Percentiles rank a stretch among this genome's conserved stretches.
Evolutionary conservation across 2,797 vertebrate species (phyloP).

Genomic region (Onychomys leucogaster): DNA sequence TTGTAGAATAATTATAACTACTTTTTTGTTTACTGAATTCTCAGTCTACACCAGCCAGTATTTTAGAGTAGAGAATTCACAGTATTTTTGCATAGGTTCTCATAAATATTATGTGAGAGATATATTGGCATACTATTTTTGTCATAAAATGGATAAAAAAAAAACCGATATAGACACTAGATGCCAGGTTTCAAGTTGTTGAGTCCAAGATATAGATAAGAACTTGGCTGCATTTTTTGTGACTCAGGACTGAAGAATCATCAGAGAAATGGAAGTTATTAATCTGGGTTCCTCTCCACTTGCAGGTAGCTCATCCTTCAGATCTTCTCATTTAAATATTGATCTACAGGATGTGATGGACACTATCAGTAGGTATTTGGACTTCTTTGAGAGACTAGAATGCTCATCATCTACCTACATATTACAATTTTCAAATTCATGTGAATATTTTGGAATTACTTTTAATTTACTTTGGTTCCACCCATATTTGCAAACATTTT

Average conservation of each 20-base stretch:
- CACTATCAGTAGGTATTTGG: not conserved
- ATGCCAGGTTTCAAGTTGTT: not conserved
- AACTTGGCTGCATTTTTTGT: not conserved
- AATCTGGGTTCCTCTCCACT: not conserved
- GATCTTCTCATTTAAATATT: not conserved
- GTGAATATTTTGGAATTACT: not conserved
- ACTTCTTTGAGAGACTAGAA: not conserved
- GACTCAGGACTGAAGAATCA: not conserved
- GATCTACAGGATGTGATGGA: not conserved
- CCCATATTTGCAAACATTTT: not conserved
- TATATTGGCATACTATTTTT: not conserved
- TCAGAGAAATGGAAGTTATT: not conserved
- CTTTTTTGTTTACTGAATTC: not conserved
- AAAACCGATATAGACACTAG: not conserved
- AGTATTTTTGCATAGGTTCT: not conserved
- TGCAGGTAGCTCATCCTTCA: not conserved
- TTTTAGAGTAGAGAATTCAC: not conserved
- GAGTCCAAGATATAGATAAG: not conserved
- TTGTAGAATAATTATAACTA: conserved; percentile 40
- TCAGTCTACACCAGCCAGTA: not conserved
- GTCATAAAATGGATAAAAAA: not conserved
- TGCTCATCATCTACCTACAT: not conserved
- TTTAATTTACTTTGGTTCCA: not conserved
- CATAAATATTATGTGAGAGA: not conserved
- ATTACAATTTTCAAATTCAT: not conserved